Evolutionary conservation across 2,888 invertebrate genomes (phyloP).

Genomic region (Homarus gammarus): DNA sequence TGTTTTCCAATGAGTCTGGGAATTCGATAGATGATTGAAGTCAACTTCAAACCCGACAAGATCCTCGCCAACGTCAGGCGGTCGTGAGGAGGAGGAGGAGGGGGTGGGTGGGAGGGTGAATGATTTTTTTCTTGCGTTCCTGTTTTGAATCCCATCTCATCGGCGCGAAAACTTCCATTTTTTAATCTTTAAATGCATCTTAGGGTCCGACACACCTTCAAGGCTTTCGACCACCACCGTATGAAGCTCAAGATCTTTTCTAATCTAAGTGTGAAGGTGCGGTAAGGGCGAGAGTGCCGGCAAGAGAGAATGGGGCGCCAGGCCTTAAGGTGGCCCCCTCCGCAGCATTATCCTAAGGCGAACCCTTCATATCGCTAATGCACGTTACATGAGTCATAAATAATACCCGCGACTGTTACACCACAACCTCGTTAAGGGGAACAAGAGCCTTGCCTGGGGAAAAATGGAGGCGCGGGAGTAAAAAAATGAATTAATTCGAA

Average conservation of each 20-base stretch:
- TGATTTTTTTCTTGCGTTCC: constrained; percentile 1
- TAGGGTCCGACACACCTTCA: constrained; percentile 68
- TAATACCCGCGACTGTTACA: constrained; percentile 69
- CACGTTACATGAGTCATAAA: constrained; percentile 69
- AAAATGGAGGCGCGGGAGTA: background rate
- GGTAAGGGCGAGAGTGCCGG: constrained; percentile 24
- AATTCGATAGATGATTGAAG: constrained; percentile 53
- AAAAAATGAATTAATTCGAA: constrained; percentile 62
- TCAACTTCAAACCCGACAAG: constrained; percentile 34
- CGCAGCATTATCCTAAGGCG: constrained; percentile 25
- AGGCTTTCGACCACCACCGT: constrained; percentile 68
- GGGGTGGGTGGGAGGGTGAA: constrained; percentile 16
- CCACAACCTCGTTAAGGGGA: constrained; percentile 68
- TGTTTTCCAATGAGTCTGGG: constrained; percentile 23
- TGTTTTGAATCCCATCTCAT: constrained; percentile 69
- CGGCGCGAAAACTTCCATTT: constrained; percentile 71
- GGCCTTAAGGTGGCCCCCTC: background rate
- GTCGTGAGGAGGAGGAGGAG: background rate
- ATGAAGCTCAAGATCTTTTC: constrained; percentile 45
- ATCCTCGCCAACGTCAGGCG: background rate
- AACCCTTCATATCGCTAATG: constrained; percentile 71
- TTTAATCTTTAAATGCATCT: constrained; percentile 71
- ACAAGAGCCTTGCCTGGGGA: constrained; percentile 49
- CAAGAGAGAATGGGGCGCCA: background rate
- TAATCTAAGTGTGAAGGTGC: background rate